A percentile compares a stretch with the other conserved stretches of the same genome.
Evolutionary conservation across 1,140 invertebrate genomes (phyloP).

Genomic region (Heliconius nattereri): DNA sequence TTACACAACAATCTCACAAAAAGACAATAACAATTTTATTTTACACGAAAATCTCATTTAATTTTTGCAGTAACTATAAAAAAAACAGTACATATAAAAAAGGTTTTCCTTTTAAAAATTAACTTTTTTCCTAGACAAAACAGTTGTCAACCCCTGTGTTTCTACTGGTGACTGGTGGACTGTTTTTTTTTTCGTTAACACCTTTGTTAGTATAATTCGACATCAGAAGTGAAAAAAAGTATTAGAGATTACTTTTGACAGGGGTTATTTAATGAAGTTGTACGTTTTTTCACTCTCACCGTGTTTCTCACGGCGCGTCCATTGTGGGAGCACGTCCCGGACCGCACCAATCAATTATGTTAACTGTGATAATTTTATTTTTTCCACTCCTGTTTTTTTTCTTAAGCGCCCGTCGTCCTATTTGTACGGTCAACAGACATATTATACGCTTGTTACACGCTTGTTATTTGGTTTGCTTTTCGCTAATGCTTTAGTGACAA

Average conservation of each 20-base stretch:
- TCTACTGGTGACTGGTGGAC: conserved; percentile 49
- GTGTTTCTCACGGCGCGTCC: conserved; percentile 67
- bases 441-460: conserved; percentile 69
- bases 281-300: conserved; percentile 58
- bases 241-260: conserved; percentile 79
- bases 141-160: conserved; percentile 55
- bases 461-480: conserved; percentile 54
- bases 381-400: conserved; percentile 48
- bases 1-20: no score
- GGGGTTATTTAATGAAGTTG: conserved; percentile 80
- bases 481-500: conserved; percentile 27
- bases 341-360: conserved; percentile 77
- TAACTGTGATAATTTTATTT: conserved; percentile 77
- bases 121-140: conserved; percentile 49
- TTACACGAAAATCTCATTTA: no score
- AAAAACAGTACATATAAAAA: no score
- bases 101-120: no score
- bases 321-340: conserved; percentile 73
- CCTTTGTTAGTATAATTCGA: conserved; percentile 80
- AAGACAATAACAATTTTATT: no score
- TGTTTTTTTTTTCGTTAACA: conserved; percentile 78
- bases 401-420: conserved; percentile 39
- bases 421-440: conserved; percentile 69
- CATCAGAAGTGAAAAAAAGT: conserved; percentile 77
- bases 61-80: no score